These are phyloP conservation scores for Pollimyrus isidori DNA, from an alignment of 2,113 vertebrate genomes.

Conservation along the genomic window DNA sequence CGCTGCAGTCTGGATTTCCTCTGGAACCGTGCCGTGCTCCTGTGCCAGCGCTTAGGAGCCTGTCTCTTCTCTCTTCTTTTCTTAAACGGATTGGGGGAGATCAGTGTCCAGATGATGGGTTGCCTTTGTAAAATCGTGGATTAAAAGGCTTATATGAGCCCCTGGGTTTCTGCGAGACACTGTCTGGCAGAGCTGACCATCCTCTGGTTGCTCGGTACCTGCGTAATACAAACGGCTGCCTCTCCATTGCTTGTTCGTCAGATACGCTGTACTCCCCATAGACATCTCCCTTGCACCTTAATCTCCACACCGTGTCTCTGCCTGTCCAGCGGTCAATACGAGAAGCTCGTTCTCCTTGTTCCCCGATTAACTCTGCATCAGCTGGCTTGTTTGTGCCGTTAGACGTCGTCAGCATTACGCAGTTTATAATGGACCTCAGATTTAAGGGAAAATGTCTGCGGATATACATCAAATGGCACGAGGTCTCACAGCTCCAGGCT, in stretches of 20 bases:
- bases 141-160: neutral
- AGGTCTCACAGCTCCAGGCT: neutral
- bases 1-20: neutral
- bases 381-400: neutral
- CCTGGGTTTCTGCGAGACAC: neutral
- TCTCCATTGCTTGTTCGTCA: neutral
- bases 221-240: neutral
- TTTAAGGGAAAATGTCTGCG: neutral
- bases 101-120: neutral
- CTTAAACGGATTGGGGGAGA: neutral
- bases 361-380: neutral
- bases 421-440: neutral
- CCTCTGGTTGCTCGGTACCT: neutral
- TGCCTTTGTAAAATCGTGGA: neutral
- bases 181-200: neutral
- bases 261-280: neutral
- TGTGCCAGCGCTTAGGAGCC: neutral
- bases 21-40: neutral
- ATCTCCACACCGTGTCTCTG: too few relatives aligned
- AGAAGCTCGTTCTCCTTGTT: neutral
- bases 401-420: neutral
- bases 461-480: neutral
- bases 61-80: neutral
- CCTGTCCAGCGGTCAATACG: neutral
- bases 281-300: neutral